A percentile compares a stretch with the other conserved stretches of the same genome.
Evolutionary conservation across 2,888 invertebrate genomes (phyloP).

Genomic region (Ornithoptera priamus): DNA sequence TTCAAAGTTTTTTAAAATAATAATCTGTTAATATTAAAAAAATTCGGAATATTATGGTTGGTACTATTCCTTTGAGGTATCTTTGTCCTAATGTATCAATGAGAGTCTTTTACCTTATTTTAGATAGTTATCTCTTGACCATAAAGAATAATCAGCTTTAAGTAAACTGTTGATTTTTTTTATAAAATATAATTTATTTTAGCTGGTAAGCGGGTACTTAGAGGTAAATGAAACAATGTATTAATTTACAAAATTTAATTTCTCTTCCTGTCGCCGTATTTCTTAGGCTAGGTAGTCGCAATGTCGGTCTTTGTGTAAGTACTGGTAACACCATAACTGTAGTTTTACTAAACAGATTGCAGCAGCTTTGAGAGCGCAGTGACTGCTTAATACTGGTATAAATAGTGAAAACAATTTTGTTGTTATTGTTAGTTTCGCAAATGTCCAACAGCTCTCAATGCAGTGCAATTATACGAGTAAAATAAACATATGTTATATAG

Average conservation of each 20-base stretch:
- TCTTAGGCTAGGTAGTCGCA: constrained; percentile 69
- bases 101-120: no score
- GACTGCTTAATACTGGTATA: constrained; percentile 31
- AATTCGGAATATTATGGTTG: no score
- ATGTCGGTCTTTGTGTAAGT: constrained; percentile 69
- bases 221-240: constrained; percentile 28
- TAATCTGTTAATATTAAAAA: no score
- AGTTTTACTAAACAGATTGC: constrained; percentile 51
- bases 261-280: constrained; percentile 67
- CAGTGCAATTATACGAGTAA: constrained; percentile 49
- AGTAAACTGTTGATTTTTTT: no score
- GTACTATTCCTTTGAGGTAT: no score
- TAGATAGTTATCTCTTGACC: no score
- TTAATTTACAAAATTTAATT: constrained; percentile 66
- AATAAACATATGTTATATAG: constrained; percentile 57
- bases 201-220: no score
- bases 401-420: neutral
- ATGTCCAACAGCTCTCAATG: constrained; percentile 40
- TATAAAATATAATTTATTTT: no score
- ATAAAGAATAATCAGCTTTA: no score
- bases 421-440: neutral
- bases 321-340: constrained; percentile 77
- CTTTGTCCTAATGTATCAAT: no score
- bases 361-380: constrained; percentile 42
- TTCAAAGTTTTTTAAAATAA: no score